Evolutionary conservation across 2,888 invertebrate genomes (phyloP), one percentile per base, ranked within the genome.

Genomic region (Frankliniella intonsa): DNA sequence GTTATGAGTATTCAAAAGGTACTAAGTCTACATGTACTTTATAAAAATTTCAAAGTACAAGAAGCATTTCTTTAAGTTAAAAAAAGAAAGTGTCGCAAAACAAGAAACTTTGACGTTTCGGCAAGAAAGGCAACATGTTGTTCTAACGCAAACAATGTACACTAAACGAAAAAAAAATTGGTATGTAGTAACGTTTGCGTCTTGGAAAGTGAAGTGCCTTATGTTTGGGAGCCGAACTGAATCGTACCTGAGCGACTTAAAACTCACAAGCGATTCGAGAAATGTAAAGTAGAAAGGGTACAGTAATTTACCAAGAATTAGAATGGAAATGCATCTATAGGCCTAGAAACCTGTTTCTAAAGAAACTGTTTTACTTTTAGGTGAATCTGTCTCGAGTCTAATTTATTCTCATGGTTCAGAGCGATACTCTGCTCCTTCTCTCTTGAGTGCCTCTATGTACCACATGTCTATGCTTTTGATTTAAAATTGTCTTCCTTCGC

Each of bases 401-500:
- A 38, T 38, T 38, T 38, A 38, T 38, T 38, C 38, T 38, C 38
- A 38, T 38, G 38, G 38, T 38, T 38, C 38, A 5, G 38, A 38
- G 38, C 5, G 38, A 38, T 38, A 2, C 38, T 38, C 3, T 38
- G 38, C 38, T 38, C 38, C 25, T 76, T 22, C 25, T 22, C 25
- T 25, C 12, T 25, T 76, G 25, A 76, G 69, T 76, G 69, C 69
- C 69, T 76, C 69, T 22, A 76, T 25, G 69, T 22, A 76, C 69
- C 22, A 25, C 69, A 25, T 25, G 69, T 76, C 69, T 76, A 76
- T 76, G 69, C 69, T 76, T 76, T 22, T 76, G 12, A 76, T 76
- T 76, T 76, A 22, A 76, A 76, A 76, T 76, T 25, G 69, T 76
- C 69, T 76, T 76, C 69, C 69, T 76, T 76, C 69, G 69, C 25